Conservation (phyloP, 2,888 invertebrate species). For the Trissonchulus sp. region DNA sequence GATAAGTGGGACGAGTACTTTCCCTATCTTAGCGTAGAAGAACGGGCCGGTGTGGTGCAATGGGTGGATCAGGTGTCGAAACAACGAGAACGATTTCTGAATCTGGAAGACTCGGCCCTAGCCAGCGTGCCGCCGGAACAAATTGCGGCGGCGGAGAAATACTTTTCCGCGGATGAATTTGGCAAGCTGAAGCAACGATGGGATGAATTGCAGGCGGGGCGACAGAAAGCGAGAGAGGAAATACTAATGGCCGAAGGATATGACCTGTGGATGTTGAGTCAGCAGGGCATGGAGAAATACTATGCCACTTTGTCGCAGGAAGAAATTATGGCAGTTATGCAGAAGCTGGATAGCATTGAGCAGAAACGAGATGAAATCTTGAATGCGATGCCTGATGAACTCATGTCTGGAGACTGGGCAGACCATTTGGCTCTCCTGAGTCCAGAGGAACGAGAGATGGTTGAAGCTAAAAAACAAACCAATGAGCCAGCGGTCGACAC, state of each 20-base stretch:
- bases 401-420: background rate
- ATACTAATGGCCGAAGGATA: conserved; percentile 6
- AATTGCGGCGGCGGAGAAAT: conserved; percentile 5
- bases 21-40: conserved; percentile 24
- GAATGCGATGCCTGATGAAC: background rate
- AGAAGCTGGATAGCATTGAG: background rate
- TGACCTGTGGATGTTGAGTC: conserved; percentile 9
- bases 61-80: conserved; percentile 11
- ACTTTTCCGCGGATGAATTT: conserved; percentile 16
- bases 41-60: conserved; percentile 21
- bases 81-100: background rate
- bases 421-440: background rate
- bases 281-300: background rate
- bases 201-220: background rate
- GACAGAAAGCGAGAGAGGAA: background rate
- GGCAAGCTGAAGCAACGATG: conserved; percentile 2
- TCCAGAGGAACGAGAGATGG: background rate
- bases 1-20: conserved; percentile 26
- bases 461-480: background rate
- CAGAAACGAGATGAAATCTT: background rate
- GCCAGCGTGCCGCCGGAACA: background rate
- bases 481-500: too few relatives aligned
- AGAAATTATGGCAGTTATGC: background rate
- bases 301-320: background rate
- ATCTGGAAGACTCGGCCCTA: conserved; percentile 7